A percentile compares a stretch with the other conserved stretches of the same genome.
phyloP scores from a whole-genome alignment of 2,888 invertebrate species.

The Apamea epomidion region DNA sequence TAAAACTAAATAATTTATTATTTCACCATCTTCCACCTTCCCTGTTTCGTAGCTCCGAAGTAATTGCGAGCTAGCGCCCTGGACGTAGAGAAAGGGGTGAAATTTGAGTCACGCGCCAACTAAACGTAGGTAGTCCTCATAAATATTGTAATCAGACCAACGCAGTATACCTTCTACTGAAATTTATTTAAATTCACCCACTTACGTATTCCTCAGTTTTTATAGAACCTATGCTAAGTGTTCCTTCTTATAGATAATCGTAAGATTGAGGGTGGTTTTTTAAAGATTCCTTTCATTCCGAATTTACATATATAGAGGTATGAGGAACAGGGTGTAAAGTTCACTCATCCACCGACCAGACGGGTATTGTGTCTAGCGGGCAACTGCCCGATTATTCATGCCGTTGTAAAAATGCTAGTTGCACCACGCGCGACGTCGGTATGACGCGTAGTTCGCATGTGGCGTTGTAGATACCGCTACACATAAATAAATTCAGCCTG shows the following conservation, averaged over 20 bases:
- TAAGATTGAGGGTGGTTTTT: not conserved
- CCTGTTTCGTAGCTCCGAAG: conserved; percentile 66
- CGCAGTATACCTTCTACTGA: conserved; percentile 65
- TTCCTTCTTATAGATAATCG: conserved; percentile 34
- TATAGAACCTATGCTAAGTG: conserved; percentile 61
- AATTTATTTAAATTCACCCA: conserved; percentile 80
- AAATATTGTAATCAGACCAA: conserved; percentile 82
- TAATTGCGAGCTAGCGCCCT: conserved; percentile 74
- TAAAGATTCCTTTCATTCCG: conserved; percentile 14
- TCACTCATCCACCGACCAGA: too few species aligned
- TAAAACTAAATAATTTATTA: conserved; percentile 33
- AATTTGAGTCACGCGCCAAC: conserved; percentile 80
- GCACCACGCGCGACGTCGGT: too few species aligned
- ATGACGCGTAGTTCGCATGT: too few species aligned
- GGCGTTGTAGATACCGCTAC: too few species aligned
- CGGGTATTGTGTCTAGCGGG: too few species aligned
- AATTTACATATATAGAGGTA: not conserved
- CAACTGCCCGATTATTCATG: too few species aligned
- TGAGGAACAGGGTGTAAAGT: too few species aligned
- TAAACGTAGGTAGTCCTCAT: conserved; percentile 75
- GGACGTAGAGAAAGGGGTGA: conserved; percentile 76
- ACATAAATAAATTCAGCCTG: too few species aligned
- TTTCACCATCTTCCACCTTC: conserved; percentile 27
- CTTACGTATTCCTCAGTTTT: conserved; percentile 73
- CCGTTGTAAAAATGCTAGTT: too few species aligned